phyloP scores from a whole-genome alignment of 2,113 vertebrate species.

The Crotalus tigris region DNA sequence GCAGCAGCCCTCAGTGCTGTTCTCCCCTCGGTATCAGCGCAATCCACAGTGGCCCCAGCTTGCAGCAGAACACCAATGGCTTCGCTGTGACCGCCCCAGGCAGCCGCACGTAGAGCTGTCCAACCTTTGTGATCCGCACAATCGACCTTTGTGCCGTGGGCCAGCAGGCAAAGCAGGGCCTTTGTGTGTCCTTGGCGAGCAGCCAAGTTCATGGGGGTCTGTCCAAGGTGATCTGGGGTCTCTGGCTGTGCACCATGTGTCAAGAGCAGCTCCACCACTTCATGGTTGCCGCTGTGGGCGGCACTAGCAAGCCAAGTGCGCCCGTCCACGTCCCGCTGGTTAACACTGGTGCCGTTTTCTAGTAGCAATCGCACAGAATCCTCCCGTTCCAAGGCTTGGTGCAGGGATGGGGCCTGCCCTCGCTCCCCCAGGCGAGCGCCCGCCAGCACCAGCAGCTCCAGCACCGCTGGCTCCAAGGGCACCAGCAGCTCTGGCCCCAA shows the following conservation, averaged over 20 bases:
- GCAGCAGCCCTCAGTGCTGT: conserved; percentile 78
- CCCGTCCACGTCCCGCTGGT: conserved; percentile 73
- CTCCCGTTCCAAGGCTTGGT: conserved; percentile 71
- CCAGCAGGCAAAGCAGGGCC: conserved; percentile 68
- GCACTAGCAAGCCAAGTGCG: conserved; percentile 72
- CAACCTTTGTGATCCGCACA: conserved; percentile 74
- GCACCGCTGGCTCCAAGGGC: conserved; percentile 66
- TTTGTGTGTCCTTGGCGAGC: conserved; percentile 64
- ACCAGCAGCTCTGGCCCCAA: conserved; percentile 71
- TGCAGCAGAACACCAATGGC: conserved; percentile 68
- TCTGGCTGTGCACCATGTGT: not conserved
- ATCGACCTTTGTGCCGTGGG: conserved; percentile 74
- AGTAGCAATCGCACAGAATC: conserved; percentile 70
- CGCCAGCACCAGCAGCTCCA: conserved; percentile 70
- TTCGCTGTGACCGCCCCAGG: conserved; percentile 73
- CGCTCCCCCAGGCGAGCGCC: conserved; percentile 71
- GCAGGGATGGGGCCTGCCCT: conserved; percentile 75
- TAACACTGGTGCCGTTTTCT: conserved; percentile 71
- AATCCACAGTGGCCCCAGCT: conserved; percentile 73
- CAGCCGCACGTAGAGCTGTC: conserved; percentile 75
- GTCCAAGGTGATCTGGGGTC: not conserved
- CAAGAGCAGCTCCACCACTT: conserved; percentile 65
- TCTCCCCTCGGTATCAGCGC: conserved; percentile 71
- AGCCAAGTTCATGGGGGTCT: conserved; percentile 66
- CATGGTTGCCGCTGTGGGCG: conserved; percentile 67